Base-by-base conservation (phyloP, 2,113 vertebrate genomes). In the Scortum barcoo region DNA sequence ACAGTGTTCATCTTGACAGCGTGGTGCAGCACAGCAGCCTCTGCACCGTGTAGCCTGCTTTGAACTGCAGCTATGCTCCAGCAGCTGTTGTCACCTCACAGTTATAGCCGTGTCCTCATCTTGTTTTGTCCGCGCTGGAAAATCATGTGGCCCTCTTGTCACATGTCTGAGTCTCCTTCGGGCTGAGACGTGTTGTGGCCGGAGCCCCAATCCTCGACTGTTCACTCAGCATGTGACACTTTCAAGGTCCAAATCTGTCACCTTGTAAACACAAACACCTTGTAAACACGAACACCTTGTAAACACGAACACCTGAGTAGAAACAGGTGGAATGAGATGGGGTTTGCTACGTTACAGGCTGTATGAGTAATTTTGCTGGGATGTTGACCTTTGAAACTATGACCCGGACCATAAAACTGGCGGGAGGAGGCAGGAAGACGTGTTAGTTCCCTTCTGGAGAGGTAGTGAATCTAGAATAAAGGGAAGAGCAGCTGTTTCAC, bases 71-170 rank as follows among this genome's bases (percentile, higher is more conserved):
- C 53, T 66, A 38, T 61, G 72, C 44, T 67, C 26, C 70, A 61
- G 84, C 91, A 93, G 89, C 91, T 91, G 90, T 86, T 90, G 84
- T 87, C 89, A 79, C 84, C 77, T 84, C 73, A 79, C 83, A 78
- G 77, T 81, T 88, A 77, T 87, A 93, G 90, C 86, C 78, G 42
- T 66, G 84, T 85, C 85, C 82, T 90, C 60, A 54, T 66, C 61
- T 65, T 76, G 60, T 72, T 90, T 30, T 73, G 83, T 74, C 74
- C 54, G 22, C 83, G 70, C n/a, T 66, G 72, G 81, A 79, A 81
- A 81, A 63, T 72, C 76, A 61, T 86, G 85, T 78, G 80, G 51
- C 40, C 38, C 3, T 2, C 76, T 74, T 78, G 40, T 83, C 75
- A 69, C 83, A 72, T 70, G 83, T 75, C 77, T 66, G 67, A 66